These are phyloP conservation scores for Lumbricus terrestris DNA, from an alignment of 2,888 invertebrate genomes.

Conservation along the genomic window DNA sequence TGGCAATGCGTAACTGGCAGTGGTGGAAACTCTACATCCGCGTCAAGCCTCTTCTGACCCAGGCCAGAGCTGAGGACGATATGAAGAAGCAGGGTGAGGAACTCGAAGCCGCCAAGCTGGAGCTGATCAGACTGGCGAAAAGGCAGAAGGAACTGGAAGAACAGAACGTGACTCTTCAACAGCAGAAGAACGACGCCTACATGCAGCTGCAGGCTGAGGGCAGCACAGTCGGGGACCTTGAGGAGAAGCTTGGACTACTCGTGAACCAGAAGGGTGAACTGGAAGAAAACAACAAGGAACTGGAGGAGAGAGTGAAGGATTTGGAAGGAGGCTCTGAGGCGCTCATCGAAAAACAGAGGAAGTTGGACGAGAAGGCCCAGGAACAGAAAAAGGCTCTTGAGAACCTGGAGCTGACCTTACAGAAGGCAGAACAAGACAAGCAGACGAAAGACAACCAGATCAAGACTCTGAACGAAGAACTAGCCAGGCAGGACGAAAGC, in stretches of 20 bases:
- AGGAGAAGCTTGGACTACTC: constrained; percentile 90
- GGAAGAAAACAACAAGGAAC: constrained; percentile 89
- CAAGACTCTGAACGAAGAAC: constrained; percentile 78
- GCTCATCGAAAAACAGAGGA: constrained; percentile 91
- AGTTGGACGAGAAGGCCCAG: constrained; percentile 89
- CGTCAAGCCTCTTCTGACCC: constrained; percentile 98
- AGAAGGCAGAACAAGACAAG: constrained; percentile 93
- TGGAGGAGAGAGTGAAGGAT: constrained; percentile 92
- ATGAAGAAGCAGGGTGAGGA: constrained; percentile 94
- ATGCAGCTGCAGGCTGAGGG: constrained; percentile 85
- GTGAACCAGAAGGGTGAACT: constrained; percentile 88
- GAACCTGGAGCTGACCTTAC: constrained; percentile 88
- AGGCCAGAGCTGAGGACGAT: constrained; percentile 97
- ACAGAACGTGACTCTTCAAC: constrained; percentile 84
- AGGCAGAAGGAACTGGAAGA: constrained; percentile 93
- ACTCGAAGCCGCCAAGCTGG: constrained; percentile 89
- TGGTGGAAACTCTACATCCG: constrained; percentile 99
- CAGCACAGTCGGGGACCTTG: constrained; percentile 83
- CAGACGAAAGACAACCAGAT: constrained; percentile 98
- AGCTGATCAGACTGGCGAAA: constrained; percentile 88
- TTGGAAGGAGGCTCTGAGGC: constrained; percentile 96
- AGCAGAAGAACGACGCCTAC: constrained; percentile 90
- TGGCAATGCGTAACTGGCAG: constrained; percentile 97
- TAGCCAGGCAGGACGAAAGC: constrained; percentile 96
- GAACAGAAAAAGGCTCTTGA: constrained; percentile 97